Conservation (phyloP, 2,888 invertebrate genomes). For the Allophyes oxyacanthae region DNA sequence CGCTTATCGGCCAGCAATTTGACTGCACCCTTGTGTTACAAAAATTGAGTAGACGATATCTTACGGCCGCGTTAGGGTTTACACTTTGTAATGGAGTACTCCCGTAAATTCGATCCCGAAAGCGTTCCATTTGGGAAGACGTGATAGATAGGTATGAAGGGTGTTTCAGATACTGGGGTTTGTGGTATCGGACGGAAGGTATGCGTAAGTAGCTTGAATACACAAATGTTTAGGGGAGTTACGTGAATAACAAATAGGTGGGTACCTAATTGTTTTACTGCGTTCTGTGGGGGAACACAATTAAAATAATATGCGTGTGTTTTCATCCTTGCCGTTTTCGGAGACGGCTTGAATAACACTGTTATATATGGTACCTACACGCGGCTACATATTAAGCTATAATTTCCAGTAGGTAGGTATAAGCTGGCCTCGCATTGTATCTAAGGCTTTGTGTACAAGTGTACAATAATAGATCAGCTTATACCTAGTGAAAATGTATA, state of each 20-base stretch:
- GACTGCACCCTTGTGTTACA: slow-evolving; percentile 63
- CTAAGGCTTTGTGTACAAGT: too few species aligned
- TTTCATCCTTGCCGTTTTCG: slow-evolving; percentile 1
- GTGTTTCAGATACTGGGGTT: slow-evolving; percentile 42
- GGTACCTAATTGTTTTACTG: slow-evolving; percentile 46
- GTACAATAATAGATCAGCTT: too few species aligned
- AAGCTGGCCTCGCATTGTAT: too few species aligned
- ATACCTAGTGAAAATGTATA: too few species aligned
- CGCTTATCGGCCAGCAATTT: slow-evolving; percentile 65
- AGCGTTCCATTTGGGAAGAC: slow-evolving; percentile 47
- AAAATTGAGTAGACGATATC: slow-evolving; percentile 63
- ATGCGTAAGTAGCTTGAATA: slow-evolving; percentile 42
- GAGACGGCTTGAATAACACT: slow-evolving; percentile 3
- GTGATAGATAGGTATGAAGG: slow-evolving; percentile 54
- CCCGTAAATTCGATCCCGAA: slow-evolving; percentile 56
- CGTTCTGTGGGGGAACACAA: slow-evolving; percentile 17
- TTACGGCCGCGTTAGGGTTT: slow-evolving; percentile 50
- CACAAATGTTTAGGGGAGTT: slow-evolving; percentile 31
- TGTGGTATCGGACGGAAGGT: slow-evolving; percentile 41
- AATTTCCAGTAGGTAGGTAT: too few species aligned
- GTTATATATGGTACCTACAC: background rate
- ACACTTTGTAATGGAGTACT: slow-evolving; percentile 60
- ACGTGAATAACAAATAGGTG: slow-evolving; percentile 41
- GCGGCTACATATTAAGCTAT: too few species aligned
- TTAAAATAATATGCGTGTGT: slow-evolving; percentile 24